phyloP scores from a whole-genome alignment of 2,113 vertebrate species.

The Morone chrysops region DNA sequence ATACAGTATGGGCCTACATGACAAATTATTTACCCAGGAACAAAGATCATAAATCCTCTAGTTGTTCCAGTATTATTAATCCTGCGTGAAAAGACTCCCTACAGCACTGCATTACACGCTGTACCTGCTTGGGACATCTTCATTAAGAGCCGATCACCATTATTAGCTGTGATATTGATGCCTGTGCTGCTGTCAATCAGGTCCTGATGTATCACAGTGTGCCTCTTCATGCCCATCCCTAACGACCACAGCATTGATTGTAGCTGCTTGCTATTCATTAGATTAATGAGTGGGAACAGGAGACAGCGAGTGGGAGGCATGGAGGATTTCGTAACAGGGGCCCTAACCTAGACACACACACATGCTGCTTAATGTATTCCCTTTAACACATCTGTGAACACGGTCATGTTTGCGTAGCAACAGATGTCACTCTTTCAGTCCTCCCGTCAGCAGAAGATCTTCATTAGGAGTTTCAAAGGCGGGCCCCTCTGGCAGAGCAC shows the following conservation, averaged over 20 bases:
- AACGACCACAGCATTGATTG: slow-evolving; percentile 69
- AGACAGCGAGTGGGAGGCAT: slow-evolving; percentile 31
- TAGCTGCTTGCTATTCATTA: slow-evolving; percentile 71
- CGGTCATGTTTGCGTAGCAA: slow-evolving; percentile 50
- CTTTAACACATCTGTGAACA: slow-evolving; percentile 53
- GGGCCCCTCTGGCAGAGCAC: slow-evolving; percentile 66
- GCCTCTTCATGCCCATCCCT: slow-evolving; percentile 43
- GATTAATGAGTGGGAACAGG: slow-evolving; percentile 68
- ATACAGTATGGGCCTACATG: slow-evolving; percentile 50
- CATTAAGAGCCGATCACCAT: slow-evolving; percentile 66
- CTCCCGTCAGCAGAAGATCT: slow-evolving; percentile 77
- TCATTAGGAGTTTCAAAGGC: slow-evolving; percentile 79
- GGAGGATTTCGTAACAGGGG: slow-evolving; percentile 17
- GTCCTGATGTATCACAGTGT: slow-evolving; percentile 20
- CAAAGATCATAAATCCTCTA: slow-evolving; percentile 38
- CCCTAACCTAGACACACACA: slow-evolving; percentile 31
- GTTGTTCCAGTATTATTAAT: slow-evolving; percentile 23
- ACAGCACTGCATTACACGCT: slow-evolving; percentile 24
- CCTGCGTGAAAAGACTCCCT: slow-evolving; percentile 45
- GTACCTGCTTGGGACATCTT: slow-evolving; percentile 38
- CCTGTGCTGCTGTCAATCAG: slow-evolving; percentile 65
- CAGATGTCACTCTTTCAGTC: slow-evolving; percentile 72
- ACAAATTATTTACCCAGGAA: slow-evolving; percentile 46
- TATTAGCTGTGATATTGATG: slow-evolving; percentile 66
- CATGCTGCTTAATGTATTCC: slow-evolving; percentile 41